Evolutionary conservation across 2,888 invertebrate genomes (phyloP), one percentile per base, ranked within the genome.

Genomic region (Hanleya hanleyi): DNA sequence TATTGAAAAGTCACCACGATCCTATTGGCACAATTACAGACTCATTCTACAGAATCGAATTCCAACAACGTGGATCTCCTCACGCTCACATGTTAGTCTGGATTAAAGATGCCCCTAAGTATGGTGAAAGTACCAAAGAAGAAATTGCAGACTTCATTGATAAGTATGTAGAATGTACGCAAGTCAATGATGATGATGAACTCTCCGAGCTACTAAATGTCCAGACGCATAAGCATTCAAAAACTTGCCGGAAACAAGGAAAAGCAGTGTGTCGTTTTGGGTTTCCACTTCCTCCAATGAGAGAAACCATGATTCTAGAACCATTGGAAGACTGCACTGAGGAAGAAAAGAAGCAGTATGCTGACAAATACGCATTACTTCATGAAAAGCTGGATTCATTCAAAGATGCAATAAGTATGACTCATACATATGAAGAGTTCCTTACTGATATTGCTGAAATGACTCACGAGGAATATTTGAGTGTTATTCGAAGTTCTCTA

Each of bases 251-350:
- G 37, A 66, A 51, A 50, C 12, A 67, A 29, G 32, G 22, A 9
- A 57, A 9, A 15, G 12, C n/a, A 9, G n/a, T n/a, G n/a, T 57
- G 69, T 50, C 69, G 68, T 22, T 73, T 69, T 50, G 49, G 50
- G 35, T 70, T 73, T 51, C 73, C 73, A 57, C 38, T 47, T 33
- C 64, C 69, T 18, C 69, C 68, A 22, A 26, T 67, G 38, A 37
- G 37, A n/a, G 36, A 69, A 64, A 73, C 73, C n/a, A 18, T 64
- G 36, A 73, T 73, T 18, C 5, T 69, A 7, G 61, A 69, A 12
- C 73, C n/a, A n/a, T n/a, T n/a, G n/a, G n/a, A n/a, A n/a, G n/a
- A n/a, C n/a, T n/a, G n/a, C n/a, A n/a, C n/a, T n/a, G n/a, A n/a
- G n/a, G n/a, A n/a, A n/a, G n/a, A n/a, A n/a, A n/a, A n/a, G n/a